A percentile compares a stretch with the other conserved stretches of the same genome.
phyloP scores from a whole-genome alignment of 2,113 vertebrate species.

The Mormyrus lacerda region DNA sequence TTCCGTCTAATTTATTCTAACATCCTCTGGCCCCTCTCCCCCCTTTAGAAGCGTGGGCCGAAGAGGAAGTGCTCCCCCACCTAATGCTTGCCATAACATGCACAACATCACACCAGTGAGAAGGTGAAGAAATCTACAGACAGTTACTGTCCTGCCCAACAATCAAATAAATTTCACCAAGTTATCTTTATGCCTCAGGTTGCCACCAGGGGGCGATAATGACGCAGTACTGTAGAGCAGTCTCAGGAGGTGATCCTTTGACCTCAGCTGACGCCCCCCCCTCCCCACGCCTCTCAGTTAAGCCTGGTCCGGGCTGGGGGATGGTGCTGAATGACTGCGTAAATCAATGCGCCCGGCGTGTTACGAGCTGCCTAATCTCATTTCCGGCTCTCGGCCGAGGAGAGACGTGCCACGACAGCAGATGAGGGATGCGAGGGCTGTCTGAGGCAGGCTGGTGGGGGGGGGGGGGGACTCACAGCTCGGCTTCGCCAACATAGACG shows the following conservation, averaged over 20 bases:
- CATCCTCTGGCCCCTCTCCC: not conserved
- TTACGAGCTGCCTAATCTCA: slow-evolving; percentile 41
- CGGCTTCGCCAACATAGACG: not conserved
- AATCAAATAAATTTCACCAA: not conserved
- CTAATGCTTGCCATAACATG: not conserved
- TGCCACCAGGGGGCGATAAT: not conserved
- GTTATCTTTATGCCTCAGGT: not conserved
- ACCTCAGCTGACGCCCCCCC: not conserved
- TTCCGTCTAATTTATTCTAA: not conserved
- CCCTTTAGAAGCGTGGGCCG: not conserved
- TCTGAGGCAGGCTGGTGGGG: not conserved
- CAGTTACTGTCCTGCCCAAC: not conserved
- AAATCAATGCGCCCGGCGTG: slow-evolving; percentile 39
- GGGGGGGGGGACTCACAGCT: not conserved
- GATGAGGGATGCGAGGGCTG: not conserved
- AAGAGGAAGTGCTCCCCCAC: not conserved
- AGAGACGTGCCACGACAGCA: not conserved
- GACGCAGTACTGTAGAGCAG: not conserved
- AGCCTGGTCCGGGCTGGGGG: not conserved
- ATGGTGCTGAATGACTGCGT: slow-evolving; percentile 7
- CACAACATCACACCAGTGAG: not conserved
- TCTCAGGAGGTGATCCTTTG: not conserved
- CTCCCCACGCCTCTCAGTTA: not conserved
- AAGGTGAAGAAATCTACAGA: not conserved
- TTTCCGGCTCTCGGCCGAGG: slow-evolving; percentile 32